Evolutionary conservation across 2,888 invertebrate species (phyloP).

Genomic region (Dolichomitus sp.): DNA sequence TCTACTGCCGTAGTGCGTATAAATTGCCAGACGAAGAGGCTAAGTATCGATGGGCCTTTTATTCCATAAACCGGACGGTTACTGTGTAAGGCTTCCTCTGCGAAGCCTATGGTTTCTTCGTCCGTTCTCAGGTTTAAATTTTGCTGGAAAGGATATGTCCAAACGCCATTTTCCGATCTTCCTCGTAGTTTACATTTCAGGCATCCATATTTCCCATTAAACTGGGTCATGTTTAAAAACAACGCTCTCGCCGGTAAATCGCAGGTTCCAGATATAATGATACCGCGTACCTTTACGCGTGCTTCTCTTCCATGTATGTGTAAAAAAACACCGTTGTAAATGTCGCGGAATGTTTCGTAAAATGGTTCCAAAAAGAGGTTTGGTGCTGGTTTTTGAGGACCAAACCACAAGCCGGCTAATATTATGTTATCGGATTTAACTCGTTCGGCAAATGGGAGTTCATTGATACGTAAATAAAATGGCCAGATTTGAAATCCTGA

Average conservation of each 20-base stretch:
- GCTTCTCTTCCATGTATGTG: not conserved
- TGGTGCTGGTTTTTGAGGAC: too few relatives aligned
- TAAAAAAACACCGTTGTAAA: constrained; percentile 4
- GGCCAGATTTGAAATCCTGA: constrained; percentile 70
- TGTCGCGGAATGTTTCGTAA: too few relatives aligned
- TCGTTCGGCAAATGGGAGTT: constrained; percentile 60
- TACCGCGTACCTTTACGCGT: not conserved
- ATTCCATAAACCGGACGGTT: constrained; percentile 41
- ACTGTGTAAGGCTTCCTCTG: not conserved
- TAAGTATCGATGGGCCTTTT: constrained; percentile 62
- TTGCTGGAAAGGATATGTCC: not conserved
- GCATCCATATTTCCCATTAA: too few relatives aligned
- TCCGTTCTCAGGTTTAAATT: constrained; percentile 8
- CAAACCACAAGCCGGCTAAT: too few relatives aligned
- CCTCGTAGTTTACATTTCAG: too few relatives aligned
- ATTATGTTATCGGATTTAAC: constrained; percentile 62
- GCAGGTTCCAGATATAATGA: constrained; percentile 48
- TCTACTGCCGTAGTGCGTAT: constrained; percentile 60
- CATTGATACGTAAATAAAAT: constrained; percentile 66
- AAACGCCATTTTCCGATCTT: not conserved
- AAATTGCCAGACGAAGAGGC: constrained; percentile 47
- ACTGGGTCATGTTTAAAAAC: constrained; percentile 49
- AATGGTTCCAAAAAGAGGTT: too few relatives aligned
- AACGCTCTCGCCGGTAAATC: constrained; percentile 52
- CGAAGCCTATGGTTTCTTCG: constrained; percentile 8